phyloP scores from a whole-genome alignment of 53 echinoderm and acorn worm genomes.

The Henricia sp. region DNA sequence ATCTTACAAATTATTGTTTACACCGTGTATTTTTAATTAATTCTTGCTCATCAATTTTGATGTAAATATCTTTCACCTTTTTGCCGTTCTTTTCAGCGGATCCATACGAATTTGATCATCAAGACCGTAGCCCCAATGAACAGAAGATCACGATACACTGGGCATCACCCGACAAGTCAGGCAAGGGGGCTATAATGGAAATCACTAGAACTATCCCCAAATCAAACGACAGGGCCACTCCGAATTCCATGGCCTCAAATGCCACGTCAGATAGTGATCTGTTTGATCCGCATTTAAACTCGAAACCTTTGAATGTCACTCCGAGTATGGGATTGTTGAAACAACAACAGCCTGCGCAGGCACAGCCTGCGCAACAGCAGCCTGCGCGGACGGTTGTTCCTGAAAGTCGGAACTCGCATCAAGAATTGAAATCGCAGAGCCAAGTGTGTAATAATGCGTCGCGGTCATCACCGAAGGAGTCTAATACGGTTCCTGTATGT shows the following conservation, averaged over 20 bases:
- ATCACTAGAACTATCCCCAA: slow-evolving; percentile 88
- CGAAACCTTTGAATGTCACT: slow-evolving; percentile 52
- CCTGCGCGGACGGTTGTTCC: slow-evolving; percentile 35
- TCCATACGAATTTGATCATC: slow-evolving; percentile 86
- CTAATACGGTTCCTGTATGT: slow-evolving; percentile 62
- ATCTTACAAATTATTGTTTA: no score
- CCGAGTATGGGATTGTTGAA: slow-evolving; percentile 29
- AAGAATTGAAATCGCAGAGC: slow-evolving; percentile 18
- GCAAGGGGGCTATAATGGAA: slow-evolving; percentile 84
- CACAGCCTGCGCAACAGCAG: slow-evolving; percentile 47
- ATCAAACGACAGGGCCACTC: slow-evolving; percentile 78
- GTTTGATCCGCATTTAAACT: slow-evolving; percentile 84
- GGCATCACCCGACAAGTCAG: slow-evolving; percentile 85
- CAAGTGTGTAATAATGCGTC: slow-evolving; percentile 51
- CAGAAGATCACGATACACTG: slow-evolving; percentile 96
- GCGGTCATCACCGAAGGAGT: slow-evolving; percentile 51
- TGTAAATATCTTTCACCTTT: not conserved
- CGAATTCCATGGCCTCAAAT: slow-evolving; percentile 83
- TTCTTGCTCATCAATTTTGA: no score
- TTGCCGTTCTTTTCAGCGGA: slow-evolving; percentile 50
- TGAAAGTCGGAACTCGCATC: slow-evolving; percentile 44
- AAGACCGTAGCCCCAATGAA: slow-evolving; percentile 79
- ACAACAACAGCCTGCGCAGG: slow-evolving; percentile 63
- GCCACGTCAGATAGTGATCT: slow-evolving; percentile 89
- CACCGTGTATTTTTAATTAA: no score